phyloP scores from a whole-genome alignment of 2,797 vertebrate species.

The Brachyrhaphis roseni region DNA sequence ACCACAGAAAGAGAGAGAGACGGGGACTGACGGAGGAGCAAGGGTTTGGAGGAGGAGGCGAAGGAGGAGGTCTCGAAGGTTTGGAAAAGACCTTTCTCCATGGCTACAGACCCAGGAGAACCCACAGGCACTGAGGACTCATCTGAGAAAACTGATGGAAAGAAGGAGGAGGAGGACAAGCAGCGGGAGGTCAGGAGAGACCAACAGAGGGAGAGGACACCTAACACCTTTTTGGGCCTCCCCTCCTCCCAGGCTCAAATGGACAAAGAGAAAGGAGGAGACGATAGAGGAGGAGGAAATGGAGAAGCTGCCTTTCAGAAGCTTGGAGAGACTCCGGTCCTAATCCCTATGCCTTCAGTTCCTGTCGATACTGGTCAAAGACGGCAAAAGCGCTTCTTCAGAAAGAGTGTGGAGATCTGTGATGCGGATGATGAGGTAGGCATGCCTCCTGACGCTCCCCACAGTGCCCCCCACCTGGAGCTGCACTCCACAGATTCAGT shows the following conservation, averaged over 20 bases:
- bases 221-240: constrained; percentile 69
- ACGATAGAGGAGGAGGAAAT: constrained; percentile 52
- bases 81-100: constrained; percentile 72
- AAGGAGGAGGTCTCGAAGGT: constrained; percentile 55
- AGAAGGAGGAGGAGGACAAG: constrained; percentile 76
- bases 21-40: constrained; percentile 78
- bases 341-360: constrained; percentile 67
- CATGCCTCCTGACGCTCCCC: constrained; percentile 60
- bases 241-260: constrained; percentile 72
- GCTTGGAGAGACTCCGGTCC: constrained; percentile 57
- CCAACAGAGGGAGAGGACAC: constrained; percentile 79
- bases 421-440: constrained; percentile 83
- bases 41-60: constrained; percentile 75
- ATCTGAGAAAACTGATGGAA: constrained; percentile 90
- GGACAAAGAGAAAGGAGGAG: constrained; percentile 50
- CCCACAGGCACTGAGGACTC: constrained; percentile 89
- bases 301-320: constrained; percentile 34
- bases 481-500: constrained; percentile 76
- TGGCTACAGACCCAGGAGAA: constrained; percentile 94
- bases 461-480: constrained; percentile 77
- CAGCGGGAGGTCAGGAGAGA: constrained; percentile 62
- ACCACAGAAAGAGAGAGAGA: constrained; percentile 78
- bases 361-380: constrained; percentile 71
- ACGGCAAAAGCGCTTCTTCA: constrained; percentile 87
- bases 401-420: constrained; percentile 90